A percentile compares a stretch with the other conserved stretches of the same genome.
Evolutionary conservation across 1,140 invertebrate genomes (phyloP).

Genomic region (Oppia nitens): DNA sequence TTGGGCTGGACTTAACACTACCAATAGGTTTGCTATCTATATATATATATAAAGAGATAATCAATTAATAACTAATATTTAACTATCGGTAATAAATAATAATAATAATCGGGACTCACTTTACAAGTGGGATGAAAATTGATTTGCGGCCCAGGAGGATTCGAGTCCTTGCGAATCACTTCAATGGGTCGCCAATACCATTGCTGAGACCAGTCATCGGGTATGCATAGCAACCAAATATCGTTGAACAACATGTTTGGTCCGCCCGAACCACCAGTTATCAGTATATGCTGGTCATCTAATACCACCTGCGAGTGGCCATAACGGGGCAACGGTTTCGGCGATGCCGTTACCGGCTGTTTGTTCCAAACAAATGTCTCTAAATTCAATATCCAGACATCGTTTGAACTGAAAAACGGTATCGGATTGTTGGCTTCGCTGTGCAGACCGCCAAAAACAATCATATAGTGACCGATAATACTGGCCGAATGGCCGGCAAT

Average conservation of each 20-base stretch:
- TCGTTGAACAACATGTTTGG: conserved; percentile 40
- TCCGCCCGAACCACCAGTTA: conserved; percentile 23
- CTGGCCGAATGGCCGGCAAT: conserved; percentile 80
- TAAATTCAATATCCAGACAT: conserved; percentile 75
- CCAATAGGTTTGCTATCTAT: conserved; percentile 43
- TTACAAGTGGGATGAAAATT: conserved; percentile 85
- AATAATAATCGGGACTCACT: conserved; percentile 36
- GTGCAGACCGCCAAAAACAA: conserved; percentile 53
- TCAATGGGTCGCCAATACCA: conserved; percentile 68
- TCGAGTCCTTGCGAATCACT: conserved; percentile 28
- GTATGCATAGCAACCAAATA: conserved; percentile 47
- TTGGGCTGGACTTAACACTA: conserved; percentile 39
- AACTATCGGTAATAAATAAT: no score
- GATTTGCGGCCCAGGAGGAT: conserved; percentile 54
- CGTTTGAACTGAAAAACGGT: conserved; percentile 47
- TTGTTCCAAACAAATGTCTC: conserved; percentile 55
- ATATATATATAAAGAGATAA: no score
- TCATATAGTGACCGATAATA: conserved; percentile 66
- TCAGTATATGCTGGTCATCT: conserved; percentile 26
- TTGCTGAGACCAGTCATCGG: conserved; percentile 25
- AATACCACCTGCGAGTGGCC: conserved; percentile 69
- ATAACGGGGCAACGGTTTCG: conserved; percentile 61
- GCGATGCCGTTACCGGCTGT: conserved; percentile 42
- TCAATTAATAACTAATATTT: no score
- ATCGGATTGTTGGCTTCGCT: conserved; percentile 5